Evolutionary conservation across 2,888 invertebrate genomes (phyloP).

Genomic region (Melinopterus prodromus): DNA sequence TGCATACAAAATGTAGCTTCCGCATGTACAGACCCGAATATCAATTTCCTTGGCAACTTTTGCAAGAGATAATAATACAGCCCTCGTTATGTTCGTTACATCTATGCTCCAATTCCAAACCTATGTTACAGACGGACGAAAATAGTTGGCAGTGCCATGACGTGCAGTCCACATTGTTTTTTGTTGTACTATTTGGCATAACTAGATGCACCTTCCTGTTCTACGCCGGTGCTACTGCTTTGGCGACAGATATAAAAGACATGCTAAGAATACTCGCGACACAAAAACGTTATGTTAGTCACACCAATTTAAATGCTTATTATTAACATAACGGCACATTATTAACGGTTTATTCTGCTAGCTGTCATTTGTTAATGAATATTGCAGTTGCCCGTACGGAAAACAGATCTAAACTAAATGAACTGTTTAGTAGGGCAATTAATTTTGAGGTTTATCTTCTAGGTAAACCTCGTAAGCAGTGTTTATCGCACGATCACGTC

Average conservation of each 20-base stretch:
- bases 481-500: neutral
- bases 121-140: neutral
- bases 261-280: neutral
- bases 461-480: neutral
- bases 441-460: too few relatives aligned
- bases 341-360: too few relatives aligned
- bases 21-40: neutral
- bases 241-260: neutral
- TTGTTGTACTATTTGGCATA: neutral
- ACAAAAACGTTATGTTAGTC: neutral
- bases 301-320: neutral
- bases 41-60: neutral
- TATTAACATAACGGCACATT: neutral
- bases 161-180: conserved; percentile 4
- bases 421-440: too few relatives aligned
- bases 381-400: too few relatives aligned
- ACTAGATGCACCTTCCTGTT: neutral
- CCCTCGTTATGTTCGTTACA: neutral
- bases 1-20: neutral
- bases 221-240: neutral
- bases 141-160: neutral
- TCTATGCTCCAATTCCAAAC: conserved; percentile 4
- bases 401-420: too few relatives aligned
- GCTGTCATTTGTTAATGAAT: too few relatives aligned
- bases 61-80: neutral